These are phyloP conservation scores for Julus scandinavius DNA, from an alignment of 2,888 invertebrate genomes.

Conservation along the genomic window DNA sequence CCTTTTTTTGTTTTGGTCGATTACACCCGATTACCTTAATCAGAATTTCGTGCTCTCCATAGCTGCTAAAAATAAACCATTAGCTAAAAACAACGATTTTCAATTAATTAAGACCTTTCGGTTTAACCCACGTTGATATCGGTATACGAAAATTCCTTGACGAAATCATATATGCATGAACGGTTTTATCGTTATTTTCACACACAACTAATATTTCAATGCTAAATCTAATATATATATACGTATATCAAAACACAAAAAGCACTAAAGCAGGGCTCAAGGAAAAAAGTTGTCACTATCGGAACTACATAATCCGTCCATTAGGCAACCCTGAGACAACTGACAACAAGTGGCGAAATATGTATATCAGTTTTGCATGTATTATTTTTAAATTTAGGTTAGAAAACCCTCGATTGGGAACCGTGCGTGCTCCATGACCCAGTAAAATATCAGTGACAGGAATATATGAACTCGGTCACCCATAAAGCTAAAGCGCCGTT, in stretches of 20 bases:
- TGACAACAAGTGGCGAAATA: background rate
- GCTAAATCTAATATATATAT: too few relatives aligned
- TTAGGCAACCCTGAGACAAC: conserved; percentile 6
- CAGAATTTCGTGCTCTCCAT: background rate
- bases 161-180: background rate
- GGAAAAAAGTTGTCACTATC: background rate
- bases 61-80: background rate
- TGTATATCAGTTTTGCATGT: background rate
- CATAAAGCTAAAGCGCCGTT: too few relatives aligned
- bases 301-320: background rate
- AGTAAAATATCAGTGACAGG: background rate
- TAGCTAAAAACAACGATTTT: background rate
- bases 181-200: background rate
- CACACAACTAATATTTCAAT: background rate
- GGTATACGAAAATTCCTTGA: background rate
- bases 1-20: background rate
- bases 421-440: background rate
- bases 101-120: conserved; percentile 17
- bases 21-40: background rate
- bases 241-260: background rate
- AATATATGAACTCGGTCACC: background rate
- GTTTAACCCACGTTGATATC: background rate
- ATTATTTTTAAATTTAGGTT: background rate
- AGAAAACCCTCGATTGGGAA: background rate
- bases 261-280: background rate